Conservation (phyloP, 2,113 vertebrate species). For the Saccopteryx leptura region DNA sequence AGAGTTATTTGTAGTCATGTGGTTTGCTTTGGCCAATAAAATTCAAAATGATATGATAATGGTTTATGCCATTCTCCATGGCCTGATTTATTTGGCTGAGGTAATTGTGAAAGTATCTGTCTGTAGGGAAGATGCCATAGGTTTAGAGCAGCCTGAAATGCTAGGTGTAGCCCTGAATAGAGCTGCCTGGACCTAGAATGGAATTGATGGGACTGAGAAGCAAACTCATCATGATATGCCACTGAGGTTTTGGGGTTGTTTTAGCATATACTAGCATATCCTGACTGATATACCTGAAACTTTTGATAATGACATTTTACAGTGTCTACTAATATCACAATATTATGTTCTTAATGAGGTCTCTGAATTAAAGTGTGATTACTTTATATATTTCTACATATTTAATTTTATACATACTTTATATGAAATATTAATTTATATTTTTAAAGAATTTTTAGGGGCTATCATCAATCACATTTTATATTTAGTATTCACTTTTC, state of each 20-base stretch:
- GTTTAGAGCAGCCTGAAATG: background rate
- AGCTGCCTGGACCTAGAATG: background rate
- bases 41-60: background rate
- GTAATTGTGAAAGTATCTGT: background rate
- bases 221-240: background rate
- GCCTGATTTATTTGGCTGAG: background rate
- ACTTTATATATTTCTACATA: background rate
- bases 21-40: background rate
- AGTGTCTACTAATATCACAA: background rate
- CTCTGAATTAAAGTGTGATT: background rate
- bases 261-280: background rate
- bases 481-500: conserved; percentile 29
- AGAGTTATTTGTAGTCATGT: background rate
- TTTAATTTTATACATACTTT: background rate
- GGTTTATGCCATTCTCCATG: background rate
- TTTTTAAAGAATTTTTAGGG: background rate
- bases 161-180: background rate
- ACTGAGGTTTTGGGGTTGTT: background rate
- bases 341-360: background rate
- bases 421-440: conserved; percentile 4
- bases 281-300: background rate
- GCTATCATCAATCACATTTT: conserved; percentile 7
- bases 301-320: background rate
- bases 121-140: background rate
- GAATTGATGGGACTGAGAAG: background rate